Conservation (phyloP, 2,113 vertebrate genomes). For the Columbina picui region DNA sequence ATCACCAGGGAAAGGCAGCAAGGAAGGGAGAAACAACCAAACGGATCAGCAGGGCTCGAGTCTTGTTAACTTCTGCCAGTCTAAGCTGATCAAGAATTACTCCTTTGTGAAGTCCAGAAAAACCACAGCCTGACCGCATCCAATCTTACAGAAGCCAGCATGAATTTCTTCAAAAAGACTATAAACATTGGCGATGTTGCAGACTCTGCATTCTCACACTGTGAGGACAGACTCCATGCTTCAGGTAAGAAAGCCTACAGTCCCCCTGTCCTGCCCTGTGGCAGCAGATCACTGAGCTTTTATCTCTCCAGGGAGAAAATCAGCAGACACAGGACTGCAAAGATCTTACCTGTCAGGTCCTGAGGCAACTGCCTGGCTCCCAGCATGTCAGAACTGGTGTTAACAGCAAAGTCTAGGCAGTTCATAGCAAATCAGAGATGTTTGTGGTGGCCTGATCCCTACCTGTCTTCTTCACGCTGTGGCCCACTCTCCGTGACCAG, state of each 20-base stretch:
- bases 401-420: neutral
- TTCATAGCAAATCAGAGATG: neutral
- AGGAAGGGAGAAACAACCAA: neutral
- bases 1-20: neutral
- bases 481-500: conserved; percentile 91
- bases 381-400: neutral
- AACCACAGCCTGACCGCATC: neutral
- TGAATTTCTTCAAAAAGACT: neutral
- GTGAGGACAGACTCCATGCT: neutral
- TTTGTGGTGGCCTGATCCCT: neutral
- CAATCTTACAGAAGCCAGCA: neutral
- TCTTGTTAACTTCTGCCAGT: neutral
- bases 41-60: neutral
- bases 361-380: neutral
- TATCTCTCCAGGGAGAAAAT: neutral
- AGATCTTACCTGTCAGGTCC: neutral
- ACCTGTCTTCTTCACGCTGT: conserved; percentile 85
- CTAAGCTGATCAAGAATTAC: neutral
- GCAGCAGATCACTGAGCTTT: neutral
- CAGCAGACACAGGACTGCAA: neutral
- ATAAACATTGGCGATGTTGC: neutral
- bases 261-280: neutral
- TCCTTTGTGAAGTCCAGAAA: neutral
- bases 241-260: neutral
- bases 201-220: neutral